Evolutionary conservation across 2,888 invertebrate genomes (phyloP), one percentile per base, ranked within the genome.

Genomic region (Folsomia manolachei): DNA sequence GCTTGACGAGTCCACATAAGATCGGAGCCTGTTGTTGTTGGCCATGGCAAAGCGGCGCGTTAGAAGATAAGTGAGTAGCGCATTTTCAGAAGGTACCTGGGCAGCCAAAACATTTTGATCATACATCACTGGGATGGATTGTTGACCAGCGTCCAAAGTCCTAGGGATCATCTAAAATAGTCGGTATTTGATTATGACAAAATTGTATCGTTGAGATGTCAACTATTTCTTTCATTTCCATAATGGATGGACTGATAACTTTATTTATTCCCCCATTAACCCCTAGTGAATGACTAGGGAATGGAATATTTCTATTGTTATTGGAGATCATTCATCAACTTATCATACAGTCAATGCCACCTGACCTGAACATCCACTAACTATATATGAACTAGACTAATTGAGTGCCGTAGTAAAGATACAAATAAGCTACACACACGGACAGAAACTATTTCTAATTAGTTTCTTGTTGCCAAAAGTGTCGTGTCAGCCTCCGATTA

Each of bases 51-150:
- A 68, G 24, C 71, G 72, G 19, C 69, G 72, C 11, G 74, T 66
- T 9, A 72, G 27, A 24, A 74, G 26, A 11, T 70, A 74, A 63
- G 63, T 75, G 25, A 75, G 27, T n/a, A 74, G 23, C 21, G 62
- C 69, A 1, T 72, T 23, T 51, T 75, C 65, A 21, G 39, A 21
- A 19, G 64, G 26, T 27, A 27, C 26, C n/a, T 26, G 64, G 11
- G 27, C 64, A 52, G 23, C 19, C 65, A 66, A 24, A 64, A 51
- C 63, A 19, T 61, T 63, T 25, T 63, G 68, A n/a, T 24, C 61
- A 61, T 27, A 71, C n/a, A 39, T 11, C 51, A 68, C 1, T 0
- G 52, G 60, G n/a, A 61, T 18, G 21, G 71, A 70, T 2, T 63
- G 21, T n/a, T 71, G 69, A 1, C 70, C 70, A 27, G 71, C 72